phyloP scores from a whole-genome alignment of 2,797 vertebrate genomes.

The Helarctos malayanus region DNA sequence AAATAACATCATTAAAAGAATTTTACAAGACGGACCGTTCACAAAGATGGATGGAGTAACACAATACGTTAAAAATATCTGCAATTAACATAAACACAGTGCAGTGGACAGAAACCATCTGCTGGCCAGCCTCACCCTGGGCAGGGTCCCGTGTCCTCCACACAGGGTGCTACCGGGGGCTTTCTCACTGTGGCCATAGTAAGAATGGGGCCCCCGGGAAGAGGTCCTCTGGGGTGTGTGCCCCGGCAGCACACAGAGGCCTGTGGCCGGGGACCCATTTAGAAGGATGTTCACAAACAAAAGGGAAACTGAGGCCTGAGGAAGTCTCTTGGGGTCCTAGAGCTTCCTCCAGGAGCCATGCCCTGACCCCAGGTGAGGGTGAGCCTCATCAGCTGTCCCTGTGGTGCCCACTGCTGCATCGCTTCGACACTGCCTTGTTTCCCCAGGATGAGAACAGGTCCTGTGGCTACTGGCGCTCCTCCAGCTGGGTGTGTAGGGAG shows the following conservation, averaged over 20 bases:
- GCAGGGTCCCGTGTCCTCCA: background rate
- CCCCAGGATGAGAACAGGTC: accelerated
- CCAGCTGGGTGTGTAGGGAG: background rate
- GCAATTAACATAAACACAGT: constrained; percentile 82
- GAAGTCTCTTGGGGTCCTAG: background rate
- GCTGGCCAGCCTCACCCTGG: constrained; percentile 69
- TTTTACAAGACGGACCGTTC: constrained; percentile 87
- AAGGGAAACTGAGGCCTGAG: background rate
- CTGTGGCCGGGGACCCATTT: background rate
- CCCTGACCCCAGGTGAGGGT: background rate
- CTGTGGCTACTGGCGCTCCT: accelerated
- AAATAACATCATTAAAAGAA: constrained; percentile 88
- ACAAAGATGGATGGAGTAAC: constrained; percentile 87
- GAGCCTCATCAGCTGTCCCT: background rate
- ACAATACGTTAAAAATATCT: constrained; percentile 85
- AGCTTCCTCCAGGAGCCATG: background rate
- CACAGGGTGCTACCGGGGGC: background rate
- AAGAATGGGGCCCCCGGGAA: background rate
- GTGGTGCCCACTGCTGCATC: accelerated
- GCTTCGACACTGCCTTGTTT: background rate
- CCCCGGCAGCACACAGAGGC: background rate
- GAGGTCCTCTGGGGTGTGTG: background rate
- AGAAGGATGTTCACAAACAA: background rate
- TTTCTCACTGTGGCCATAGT: background rate
- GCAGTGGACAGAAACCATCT: constrained; percentile 88